A percentile compares a stretch with the other conserved stretches of the same genome.
These are phyloP conservation scores for Phlogophora meticulosa DNA, from an alignment of 2,888 invertebrate genomes.

Conservation along the genomic window DNA sequence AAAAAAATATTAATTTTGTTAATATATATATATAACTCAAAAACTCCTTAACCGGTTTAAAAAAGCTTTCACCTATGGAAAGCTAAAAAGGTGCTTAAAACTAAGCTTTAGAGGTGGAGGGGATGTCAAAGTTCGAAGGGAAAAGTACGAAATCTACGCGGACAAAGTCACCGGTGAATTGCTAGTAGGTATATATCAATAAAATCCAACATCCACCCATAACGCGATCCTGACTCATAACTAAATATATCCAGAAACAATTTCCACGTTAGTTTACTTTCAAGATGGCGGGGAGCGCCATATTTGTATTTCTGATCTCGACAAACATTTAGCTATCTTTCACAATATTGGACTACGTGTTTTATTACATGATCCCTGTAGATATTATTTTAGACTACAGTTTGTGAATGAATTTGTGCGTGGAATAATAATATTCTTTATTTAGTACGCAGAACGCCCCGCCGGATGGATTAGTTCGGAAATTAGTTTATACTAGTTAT, in stretches of 20 bases:
- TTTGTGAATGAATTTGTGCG: slow-evolving; percentile 46
- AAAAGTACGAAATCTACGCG: too few relatives aligned
- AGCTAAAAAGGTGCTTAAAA: too few relatives aligned
- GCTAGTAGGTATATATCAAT: slow-evolving; percentile 5
- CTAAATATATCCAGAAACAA: slow-evolving; percentile 45
- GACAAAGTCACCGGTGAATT: too few relatives aligned
- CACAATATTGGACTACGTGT: slow-evolving; percentile 71
- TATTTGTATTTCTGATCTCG: slow-evolving; percentile 64
- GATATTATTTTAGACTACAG: slow-evolving; percentile 40
- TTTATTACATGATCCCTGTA: slow-evolving; percentile 53
- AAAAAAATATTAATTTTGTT: too few relatives aligned
- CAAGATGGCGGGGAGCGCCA: slow-evolving; percentile 51
- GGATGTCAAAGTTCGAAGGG: too few relatives aligned
- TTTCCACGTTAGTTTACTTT: slow-evolving; percentile 61
- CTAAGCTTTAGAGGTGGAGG: too few relatives aligned
- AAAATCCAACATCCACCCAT: slow-evolving; percentile 19
- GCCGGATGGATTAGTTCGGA: slow-evolving; percentile 16
- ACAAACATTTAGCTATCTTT: slow-evolving; percentile 71
- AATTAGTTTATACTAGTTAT: slow-evolving; percentile 27
- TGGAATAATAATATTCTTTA: slow-evolving; percentile 19
- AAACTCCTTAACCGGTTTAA: too few relatives aligned
- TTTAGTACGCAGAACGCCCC: neutral
- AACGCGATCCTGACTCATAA: slow-evolving; percentile 43
- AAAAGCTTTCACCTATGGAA: too few relatives aligned
- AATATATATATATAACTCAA: too few relatives aligned